Conservation (phyloP, 37 sponge, comb jelly and placozoan genomes). For the Agelas oroides region DNA sequence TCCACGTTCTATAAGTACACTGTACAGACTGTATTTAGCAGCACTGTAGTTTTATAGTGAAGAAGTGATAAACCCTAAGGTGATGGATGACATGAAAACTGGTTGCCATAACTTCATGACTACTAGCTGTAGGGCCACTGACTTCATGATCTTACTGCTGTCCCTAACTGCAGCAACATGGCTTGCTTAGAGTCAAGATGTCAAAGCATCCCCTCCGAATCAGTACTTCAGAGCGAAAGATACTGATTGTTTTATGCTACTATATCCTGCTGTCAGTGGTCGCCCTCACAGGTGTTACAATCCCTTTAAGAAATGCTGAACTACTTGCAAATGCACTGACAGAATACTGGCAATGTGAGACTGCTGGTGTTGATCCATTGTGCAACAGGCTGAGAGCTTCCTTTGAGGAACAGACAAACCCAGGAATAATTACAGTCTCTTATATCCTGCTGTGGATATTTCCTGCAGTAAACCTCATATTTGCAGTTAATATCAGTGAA, state of each 20-base stretch:
- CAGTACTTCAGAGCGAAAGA: slow-evolving; percentile 23
- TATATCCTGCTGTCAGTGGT: slow-evolving; percentile 4
- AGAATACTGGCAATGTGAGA: slow-evolving; percentile 24
- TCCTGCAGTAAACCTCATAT: slow-evolving; percentile 23
- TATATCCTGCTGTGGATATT: slow-evolving; percentile 2
- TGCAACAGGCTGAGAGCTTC: slow-evolving; percentile 1
- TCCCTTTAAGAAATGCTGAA: background rate
- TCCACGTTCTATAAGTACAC: too few relatives aligned
- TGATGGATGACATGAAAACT: too few relatives aligned
- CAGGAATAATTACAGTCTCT: background rate
- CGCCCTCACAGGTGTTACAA: slow-evolving; percentile 17
- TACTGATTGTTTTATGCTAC: slow-evolving; percentile 1
- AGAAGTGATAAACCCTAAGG: too few relatives aligned
- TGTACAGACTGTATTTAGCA: too few relatives aligned
- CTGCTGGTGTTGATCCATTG: background rate
- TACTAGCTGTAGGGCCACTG: too few relatives aligned
- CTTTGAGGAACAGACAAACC: background rate
- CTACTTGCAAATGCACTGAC: background rate
- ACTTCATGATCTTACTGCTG: too few relatives aligned
- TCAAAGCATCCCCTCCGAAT: background rate
- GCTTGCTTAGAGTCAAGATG: too few relatives aligned
- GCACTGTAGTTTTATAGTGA: too few relatives aligned
- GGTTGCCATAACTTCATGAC: too few relatives aligned
- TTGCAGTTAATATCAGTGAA: slow-evolving; percentile 24
- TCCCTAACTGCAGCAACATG: too few relatives aligned